Conservation (phyloP, 2,888 invertebrate genomes). For the Orchestes rusci region DNA sequence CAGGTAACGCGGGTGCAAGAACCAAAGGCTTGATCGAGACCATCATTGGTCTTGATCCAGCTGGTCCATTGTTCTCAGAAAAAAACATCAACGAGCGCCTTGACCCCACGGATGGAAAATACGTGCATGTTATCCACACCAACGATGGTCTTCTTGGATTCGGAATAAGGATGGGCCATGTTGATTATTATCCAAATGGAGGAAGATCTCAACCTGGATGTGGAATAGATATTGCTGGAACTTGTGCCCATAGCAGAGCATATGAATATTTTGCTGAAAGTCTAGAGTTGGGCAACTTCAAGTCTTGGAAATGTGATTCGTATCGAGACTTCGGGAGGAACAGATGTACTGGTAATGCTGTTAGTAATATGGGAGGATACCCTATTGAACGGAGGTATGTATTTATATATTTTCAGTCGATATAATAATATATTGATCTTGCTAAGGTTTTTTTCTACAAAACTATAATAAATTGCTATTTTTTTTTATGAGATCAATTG, state of each 20-base stretch:
- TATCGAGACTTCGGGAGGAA: conserved; percentile 18
- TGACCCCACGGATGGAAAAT: conserved; percentile 35
- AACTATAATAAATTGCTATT: not conserved
- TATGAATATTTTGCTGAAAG: conserved; percentile 44
- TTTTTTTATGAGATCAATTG: too few relatives aligned
- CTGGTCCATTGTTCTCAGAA: conserved; percentile 32
- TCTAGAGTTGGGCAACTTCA: conserved; percentile 29
- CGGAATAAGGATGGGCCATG: conserved; percentile 11
- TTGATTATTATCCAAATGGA: conserved; percentile 25
- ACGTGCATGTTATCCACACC: conserved; percentile 39
- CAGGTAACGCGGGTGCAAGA: conserved; percentile 30
- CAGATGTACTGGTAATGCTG: conserved; percentile 17
- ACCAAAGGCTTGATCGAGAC: conserved; percentile 1
- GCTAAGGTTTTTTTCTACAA: not conserved
- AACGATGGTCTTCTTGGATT: conserved; percentile 25
- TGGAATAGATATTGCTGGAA: conserved; percentile 31
- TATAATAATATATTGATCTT: not conserved
- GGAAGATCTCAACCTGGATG: conserved; percentile 22
- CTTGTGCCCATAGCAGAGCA: conserved; percentile 44
- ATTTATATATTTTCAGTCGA: conserved; percentile 4
- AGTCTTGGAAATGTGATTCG: conserved; percentile 19
- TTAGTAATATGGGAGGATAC: conserved; percentile 27
- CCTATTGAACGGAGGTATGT: conserved; percentile 14
- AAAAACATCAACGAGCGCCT: conserved; percentile 32
- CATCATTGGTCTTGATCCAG: conserved; percentile 36